Evolutionary conservation across 1,140 invertebrate species (phyloP).

Genomic region (Calephelis virginiensis): DNA sequence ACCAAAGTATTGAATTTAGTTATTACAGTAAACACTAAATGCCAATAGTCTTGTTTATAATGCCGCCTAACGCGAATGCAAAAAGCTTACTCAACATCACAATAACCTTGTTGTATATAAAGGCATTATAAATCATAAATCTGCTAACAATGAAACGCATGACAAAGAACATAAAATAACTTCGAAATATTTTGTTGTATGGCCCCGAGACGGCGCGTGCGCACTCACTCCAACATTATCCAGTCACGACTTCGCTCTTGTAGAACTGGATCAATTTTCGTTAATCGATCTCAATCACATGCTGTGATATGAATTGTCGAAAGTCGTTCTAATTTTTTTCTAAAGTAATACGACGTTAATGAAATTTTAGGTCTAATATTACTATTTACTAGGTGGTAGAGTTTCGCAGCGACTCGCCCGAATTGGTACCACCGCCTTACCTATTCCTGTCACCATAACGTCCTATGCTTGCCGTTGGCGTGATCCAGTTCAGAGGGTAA

Average conservation of each 20-base stretch:
- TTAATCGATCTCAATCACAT: constrained; percentile 43
- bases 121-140: constrained; percentile 66
- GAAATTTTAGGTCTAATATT: too few relatives aligned
- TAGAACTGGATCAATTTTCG: constrained; percentile 57
- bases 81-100: constrained; percentile 40
- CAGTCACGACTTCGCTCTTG: constrained; percentile 54
- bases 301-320: constrained; percentile 4
- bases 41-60: constrained; percentile 25
- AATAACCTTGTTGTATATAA: constrained; percentile 52
- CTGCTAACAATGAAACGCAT: constrained; percentile 60
- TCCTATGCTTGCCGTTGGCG: too few relatives aligned
- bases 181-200: constrained; percentile 55
- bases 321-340: not conserved
- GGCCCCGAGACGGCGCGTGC: constrained; percentile 65
- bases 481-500: too few relatives aligned
- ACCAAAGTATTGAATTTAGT: too few relatives aligned
- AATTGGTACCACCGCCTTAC: too few relatives aligned
- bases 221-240: constrained; percentile 45
- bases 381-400: too few relatives aligned
- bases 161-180: constrained; percentile 55
- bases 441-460: too few relatives aligned
- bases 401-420: too few relatives aligned
- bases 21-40: constrained; percentile 13
- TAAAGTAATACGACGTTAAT: not conserved
- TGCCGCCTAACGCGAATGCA: constrained; percentile 21